Conservation (phyloP, 2,797 vertebrate species). For the Aplochiton taeniatus region DNA sequence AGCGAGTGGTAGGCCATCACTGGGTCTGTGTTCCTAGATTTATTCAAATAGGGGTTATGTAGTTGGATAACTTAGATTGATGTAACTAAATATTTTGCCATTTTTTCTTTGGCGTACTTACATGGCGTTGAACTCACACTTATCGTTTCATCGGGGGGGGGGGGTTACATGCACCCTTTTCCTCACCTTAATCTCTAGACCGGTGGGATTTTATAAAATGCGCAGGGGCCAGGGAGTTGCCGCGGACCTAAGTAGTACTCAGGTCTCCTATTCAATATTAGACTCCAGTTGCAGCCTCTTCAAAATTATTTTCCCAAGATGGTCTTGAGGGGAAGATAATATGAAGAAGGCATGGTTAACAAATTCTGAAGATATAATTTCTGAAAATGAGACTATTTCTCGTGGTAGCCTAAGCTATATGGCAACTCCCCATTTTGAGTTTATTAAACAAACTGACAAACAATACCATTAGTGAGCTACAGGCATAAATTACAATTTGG, state of each 20-base stretch:
- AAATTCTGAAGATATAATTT: not conserved
- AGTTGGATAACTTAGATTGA: conserved; percentile 19
- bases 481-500: too few relatives aligned
- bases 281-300: conserved; percentile 66
- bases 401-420: too few relatives aligned
- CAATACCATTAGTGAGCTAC: too few relatives aligned
- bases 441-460: too few relatives aligned
- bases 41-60: conserved; percentile 55
- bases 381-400: too few relatives aligned
- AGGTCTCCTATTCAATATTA: conserved; percentile 72
- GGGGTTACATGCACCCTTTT: conserved; percentile 58
- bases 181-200: conserved; percentile 15
- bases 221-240: conserved; percentile 59
- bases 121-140: conserved; percentile 31
- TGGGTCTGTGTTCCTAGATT: conserved; percentile 72
- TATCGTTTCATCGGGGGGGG: conserved; percentile 50
- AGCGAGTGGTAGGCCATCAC: conserved; percentile 79
- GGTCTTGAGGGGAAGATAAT: not conserved
- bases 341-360: not conserved
- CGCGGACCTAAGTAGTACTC: conserved; percentile 69
- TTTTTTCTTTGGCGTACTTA: conserved; percentile 24
- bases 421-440: too few relatives aligned
- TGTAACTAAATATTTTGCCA: conserved; percentile 21
- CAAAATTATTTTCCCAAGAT: conserved; percentile 30
- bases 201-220: conserved; percentile 26